A percentile compares a stretch with the other conserved stretches of the same genome.
Conservation (phyloP, 2,113 vertebrate species). For the Parus major region DNA sequence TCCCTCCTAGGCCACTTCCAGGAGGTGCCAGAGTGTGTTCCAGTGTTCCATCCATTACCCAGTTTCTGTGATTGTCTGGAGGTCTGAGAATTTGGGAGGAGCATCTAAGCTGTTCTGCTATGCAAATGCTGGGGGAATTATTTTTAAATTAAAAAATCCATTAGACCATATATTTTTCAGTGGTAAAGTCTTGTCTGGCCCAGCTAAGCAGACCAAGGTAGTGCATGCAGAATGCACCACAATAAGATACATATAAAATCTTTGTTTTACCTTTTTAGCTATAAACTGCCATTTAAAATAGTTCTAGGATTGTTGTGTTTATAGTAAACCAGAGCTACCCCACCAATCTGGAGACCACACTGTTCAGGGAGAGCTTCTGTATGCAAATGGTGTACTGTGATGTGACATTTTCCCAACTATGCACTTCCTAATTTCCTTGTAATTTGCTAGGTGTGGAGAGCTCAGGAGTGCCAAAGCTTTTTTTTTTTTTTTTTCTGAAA, state of each 20-base stretch:
- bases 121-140: not conserved
- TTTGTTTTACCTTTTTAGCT: not conserved
- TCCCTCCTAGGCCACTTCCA: not conserved
- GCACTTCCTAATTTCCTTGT: not conserved
- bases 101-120: not conserved
- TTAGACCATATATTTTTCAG: not conserved
- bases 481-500: not conserved
- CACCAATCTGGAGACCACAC: not conserved
- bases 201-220: not conserved
- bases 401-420: not conserved
- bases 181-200: not conserved
- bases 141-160: not conserved
- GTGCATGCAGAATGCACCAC: not conserved
- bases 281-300: not conserved
- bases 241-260: not conserved
- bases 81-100: not conserved
- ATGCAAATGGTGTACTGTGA: not conserved
- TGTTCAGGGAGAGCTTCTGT: not conserved
- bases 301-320: not conserved
- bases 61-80: not conserved
- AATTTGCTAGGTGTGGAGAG: not conserved
- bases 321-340: not conserved
- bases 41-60: not conserved
- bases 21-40: accelerated
- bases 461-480: not conserved